These are phyloP conservation scores for Takifugu bimaculatus DNA, from an alignment of 2,113 vertebrate species.

Conservation along the genomic window DNA sequence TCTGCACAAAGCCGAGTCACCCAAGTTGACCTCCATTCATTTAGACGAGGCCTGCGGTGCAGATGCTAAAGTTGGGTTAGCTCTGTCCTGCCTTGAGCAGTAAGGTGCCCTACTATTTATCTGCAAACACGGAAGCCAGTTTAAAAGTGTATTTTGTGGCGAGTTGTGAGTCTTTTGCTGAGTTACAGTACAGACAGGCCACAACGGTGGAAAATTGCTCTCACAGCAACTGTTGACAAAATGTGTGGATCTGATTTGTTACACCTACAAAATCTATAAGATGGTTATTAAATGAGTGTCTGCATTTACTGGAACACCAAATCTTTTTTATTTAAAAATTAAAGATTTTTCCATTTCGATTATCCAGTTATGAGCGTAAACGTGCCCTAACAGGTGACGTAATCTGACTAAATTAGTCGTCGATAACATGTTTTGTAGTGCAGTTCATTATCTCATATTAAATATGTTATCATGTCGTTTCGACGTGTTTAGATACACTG, in stretches of 20 bases:
- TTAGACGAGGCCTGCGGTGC: slow-evolving; percentile 63
- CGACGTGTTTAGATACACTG: no score
- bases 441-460: no score
- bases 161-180: no score
- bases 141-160: neutral
- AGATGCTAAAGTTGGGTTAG: slow-evolving; percentile 62
- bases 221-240: neutral
- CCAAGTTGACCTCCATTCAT: slow-evolving; percentile 67
- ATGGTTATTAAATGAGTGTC: no score
- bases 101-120: slow-evolving; percentile 33
- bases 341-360: no score
- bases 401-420: neutral
- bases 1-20: slow-evolving; percentile 17
- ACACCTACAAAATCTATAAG: no score
- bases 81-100: slow-evolving; percentile 23
- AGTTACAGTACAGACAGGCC: neutral
- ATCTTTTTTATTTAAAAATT: no score
- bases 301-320: no score
- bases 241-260: no score
- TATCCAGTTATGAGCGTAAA: neutral
- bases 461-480: no score
- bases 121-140: neutral
- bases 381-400: neutral
- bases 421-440: neutral
- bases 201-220: neutral